Percentiles rank a stretch among this genome's conserved stretches.
phyloP scores from a whole-genome alignment of 2,888 invertebrate species.

The Marasmarcha lunaedactyla region DNA sequence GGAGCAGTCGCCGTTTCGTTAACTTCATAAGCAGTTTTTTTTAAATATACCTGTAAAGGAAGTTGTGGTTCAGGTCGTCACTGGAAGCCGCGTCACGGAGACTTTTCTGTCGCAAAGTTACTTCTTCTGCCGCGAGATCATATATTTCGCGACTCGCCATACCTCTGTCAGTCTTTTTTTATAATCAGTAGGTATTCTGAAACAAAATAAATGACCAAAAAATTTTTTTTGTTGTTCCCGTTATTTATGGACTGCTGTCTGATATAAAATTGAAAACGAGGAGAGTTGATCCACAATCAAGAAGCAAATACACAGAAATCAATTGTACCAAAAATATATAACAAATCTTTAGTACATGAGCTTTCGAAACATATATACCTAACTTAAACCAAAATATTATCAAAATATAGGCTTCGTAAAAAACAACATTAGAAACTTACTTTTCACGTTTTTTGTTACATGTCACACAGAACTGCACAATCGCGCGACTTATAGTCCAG shows the following conservation, averaged over 20 bases:
- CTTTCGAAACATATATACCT: slow-evolving; percentile 5
- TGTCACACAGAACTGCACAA: not conserved
- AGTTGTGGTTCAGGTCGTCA: slow-evolving; percentile 13
- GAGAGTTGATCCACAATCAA: slow-evolving; percentile 8
- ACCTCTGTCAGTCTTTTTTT: not conserved
- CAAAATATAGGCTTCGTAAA: slow-evolving; percentile 9
- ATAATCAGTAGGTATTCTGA: slow-evolving; percentile 1
- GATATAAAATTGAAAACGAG: slow-evolving; percentile 7
- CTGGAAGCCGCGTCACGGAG: slow-evolving; percentile 10
- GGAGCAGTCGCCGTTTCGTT: too few relatives aligned
- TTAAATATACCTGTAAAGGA: slow-evolving; percentile 11
- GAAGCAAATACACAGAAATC: slow-evolving; percentile 6
- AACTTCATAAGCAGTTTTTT: slow-evolving; percentile 11
- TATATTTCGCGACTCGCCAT: slow-evolving; percentile 3
- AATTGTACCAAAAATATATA: slow-evolving; percentile 2
- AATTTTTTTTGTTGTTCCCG: not conserved
- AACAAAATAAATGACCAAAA: slow-evolving; percentile 1
- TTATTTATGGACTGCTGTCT: slow-evolving; percentile 2
- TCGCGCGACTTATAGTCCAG: slow-evolving; percentile 5
- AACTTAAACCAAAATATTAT: slow-evolving; percentile 7
- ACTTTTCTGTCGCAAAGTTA: slow-evolving; percentile 11
- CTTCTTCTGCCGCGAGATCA: slow-evolving; percentile 9
- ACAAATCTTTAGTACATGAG: slow-evolving; percentile 11
- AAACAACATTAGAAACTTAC: slow-evolving; percentile 6
- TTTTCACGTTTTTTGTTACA: slow-evolving; percentile 5